Base-by-base conservation (phyloP, 2,797 vertebrate genomes). In the Cephalopachus bancanus region DNA sequence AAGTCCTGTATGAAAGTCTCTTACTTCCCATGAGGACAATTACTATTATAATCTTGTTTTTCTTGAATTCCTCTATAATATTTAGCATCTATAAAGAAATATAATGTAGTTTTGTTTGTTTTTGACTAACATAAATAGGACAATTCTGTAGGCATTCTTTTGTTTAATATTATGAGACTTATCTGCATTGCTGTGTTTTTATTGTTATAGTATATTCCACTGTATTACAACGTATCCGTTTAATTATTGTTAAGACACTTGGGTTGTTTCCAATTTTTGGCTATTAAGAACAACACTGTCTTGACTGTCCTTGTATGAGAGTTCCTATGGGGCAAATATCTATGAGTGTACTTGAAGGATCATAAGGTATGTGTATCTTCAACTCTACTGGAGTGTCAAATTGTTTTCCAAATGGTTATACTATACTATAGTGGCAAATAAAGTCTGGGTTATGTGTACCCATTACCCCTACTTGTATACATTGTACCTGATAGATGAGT, bases 1-100 rank as follows among this genome's bases (percentile, higher is more conserved):
- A 83, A 33, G 10, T 44, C 16, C 10, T 78, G 44, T 4, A 79
- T 33, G n/a, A 64, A 86, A 86, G 5, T 33, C 17, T 81, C 22
- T 93, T 64, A 76, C 59, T 95, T 75, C 37, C 16, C 55, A 22
- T 7, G 59, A 20, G 17, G 10, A 4, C 51, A 83, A 55, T 5
- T n/a, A 53, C 15, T 86, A 57, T 51, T 91, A 88, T 89, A 93
- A 91, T 15, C 10, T 37, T 72, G 30, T 30, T 15, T 84, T 91
- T 88, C 22, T 80, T 89, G 9, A 72, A 44, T 78, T 22, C 30
- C 2, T 71, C 69, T 75, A 17, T 57, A 69, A 51, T 16, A 8
- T 57, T 64, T 65, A 19, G 6, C 28, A 85, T 33, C 7, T 85
- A 81, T 1, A 0, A 60, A 44, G 49, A 19, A 81, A 57, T n/a